These are phyloP conservation scores for Charina bottae DNA, from an alignment of 2,113 vertebrate genomes.

Conservation along the genomic window DNA sequence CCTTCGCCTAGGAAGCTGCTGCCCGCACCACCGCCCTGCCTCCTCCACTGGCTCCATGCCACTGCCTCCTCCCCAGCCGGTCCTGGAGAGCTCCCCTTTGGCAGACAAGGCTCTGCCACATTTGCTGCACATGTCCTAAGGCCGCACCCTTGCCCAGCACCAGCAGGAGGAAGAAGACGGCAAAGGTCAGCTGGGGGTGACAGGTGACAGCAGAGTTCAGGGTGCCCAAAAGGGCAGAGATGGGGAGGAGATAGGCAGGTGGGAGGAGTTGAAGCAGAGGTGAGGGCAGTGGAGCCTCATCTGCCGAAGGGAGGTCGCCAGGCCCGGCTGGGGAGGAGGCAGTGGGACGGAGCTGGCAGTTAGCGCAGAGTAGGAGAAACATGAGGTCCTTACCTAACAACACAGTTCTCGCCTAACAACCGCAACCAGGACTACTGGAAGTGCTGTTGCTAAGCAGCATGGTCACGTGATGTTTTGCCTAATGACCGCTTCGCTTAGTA, in stretches of 20 bases:
- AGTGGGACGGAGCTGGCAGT: neutral
- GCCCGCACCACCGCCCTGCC: neutral
- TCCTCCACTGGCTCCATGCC: neutral
- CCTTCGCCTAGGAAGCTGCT: neutral
- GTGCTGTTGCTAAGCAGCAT: neutral
- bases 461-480: neutral
- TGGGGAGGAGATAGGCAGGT: neutral
- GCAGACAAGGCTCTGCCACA: neutral
- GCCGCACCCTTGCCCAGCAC: neutral
- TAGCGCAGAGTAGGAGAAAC: neutral
- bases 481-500: neutral
- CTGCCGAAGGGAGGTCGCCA: neutral
- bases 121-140: neutral
- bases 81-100: neutral
- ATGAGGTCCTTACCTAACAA: neutral
- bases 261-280: neutral
- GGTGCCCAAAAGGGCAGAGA: neutral
- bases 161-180: too few relatives aligned
- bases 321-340: neutral
- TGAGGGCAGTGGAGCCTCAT: neutral
- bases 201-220: neutral
- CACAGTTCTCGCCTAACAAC: neutral
- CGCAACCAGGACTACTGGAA: neutral
- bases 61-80: neutral
- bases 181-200: neutral